Base-by-base conservation (phyloP, 2,113 vertebrate genomes). In the Oreocharis arfaki region DNA sequence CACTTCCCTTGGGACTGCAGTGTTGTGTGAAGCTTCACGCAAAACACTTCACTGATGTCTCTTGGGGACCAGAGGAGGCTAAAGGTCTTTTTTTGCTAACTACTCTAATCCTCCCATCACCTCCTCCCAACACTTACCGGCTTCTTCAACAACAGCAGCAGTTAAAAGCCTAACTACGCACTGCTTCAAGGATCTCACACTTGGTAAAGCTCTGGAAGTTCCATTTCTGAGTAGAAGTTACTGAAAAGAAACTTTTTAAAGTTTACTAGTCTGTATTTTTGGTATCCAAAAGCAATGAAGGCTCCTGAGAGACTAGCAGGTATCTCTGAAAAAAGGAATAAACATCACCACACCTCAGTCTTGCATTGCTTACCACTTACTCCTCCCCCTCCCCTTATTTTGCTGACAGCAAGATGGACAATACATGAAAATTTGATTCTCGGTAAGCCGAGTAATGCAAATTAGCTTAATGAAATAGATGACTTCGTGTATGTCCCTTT, bases 391-490 rank as follows among this genome's bases (percentile, higher is more conserved):
- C 28, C 84, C 55, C 88, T 96, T 91, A 77, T 90, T 87, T 89
- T 95, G 96, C 95, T 97, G 95, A 96, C 96, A 95, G 96, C 91
- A 97, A 89, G 96, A 98, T 96, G 97, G 97, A 97, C 96, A 96
- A 80, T 92, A 93, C 89, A 97, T 98, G 97, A 97, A 98, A 97
- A 98, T 91, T 90, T 97, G 97, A 98, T 98, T 98, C 96, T 97
- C 87, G 92, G 97, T 97, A 97, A 97, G 94, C 94, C 37, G 96
- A 98, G 97, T 98, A 98, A 98, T 97, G 98, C 97, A 98, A 98
- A 99, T 98, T 97, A 98, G 97, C 96, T 94, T 98, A 98, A 98
- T 98, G 97, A 98, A 98, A 98, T 89, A 97, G 97, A 98, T 92
- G 93, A 97, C 97, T 96, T 71, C 90, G 83, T 96, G 61, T 95